Base-by-base conservation (phyloP, 2,113 vertebrate species). In the Hyaena hyaena region DNA sequence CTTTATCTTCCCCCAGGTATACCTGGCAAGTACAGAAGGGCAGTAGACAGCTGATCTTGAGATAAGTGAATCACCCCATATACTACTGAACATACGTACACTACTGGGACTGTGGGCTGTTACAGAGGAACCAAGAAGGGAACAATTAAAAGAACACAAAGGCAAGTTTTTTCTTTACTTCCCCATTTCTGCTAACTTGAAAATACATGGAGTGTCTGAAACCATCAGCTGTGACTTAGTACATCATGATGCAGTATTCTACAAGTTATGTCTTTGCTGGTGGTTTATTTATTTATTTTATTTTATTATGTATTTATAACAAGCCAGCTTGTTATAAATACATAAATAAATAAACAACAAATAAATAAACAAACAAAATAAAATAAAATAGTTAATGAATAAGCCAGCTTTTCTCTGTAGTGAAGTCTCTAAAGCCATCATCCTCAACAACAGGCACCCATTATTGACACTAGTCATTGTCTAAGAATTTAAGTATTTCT, bases 291-390 rank as follows among this genome's bases (percentile, higher is more conserved):
- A 39, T 39, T 39, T 39, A 39, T 39, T 39, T 39, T 39, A 39
- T 74, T 94, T 88, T 76, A 76, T 76, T 68, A 73, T 53, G 68
- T 61, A 82, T 55, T 95, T 73, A 14, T 39, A 66, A 83, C 16
- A 55, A 33, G 24, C 6, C 8, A 10, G 92, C 9, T 55, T 85
- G n/a, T 79, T 79, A 33, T 53, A 79, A 53, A 17, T 17, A 77
- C 48, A 76, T 16, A 76, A 39, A 61, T 8, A 61, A 61, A 61
- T 14, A 53, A 53, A 53, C 21, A 58, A 58, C 39, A 39, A 58
- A 58, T 58, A 58, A 58, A 58, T 50, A 50, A 50, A 50, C 11
- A 50, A 50, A 50, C 11, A 10, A 50, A 50, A 50, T 50, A 69
- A 16, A 76, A 48, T 45, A 77, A 79, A 21, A 53, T 21, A 53